phyloP scores from a whole-genome alignment of 2,113 vertebrate genomes.

The Laticauda colubrina region DNA sequence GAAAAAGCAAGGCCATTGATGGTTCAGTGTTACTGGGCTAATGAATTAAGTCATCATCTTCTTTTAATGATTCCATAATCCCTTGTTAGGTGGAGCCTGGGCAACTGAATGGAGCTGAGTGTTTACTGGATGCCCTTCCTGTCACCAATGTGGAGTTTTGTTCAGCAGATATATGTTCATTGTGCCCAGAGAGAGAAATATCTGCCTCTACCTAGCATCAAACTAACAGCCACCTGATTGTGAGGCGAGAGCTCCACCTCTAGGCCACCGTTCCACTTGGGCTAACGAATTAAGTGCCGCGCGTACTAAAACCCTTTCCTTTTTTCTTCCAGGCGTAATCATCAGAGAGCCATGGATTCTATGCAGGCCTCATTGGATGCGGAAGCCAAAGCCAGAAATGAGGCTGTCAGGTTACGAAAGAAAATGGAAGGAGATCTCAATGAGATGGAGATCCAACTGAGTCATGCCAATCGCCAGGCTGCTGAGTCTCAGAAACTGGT shows the following conservation, averaged over 20 bases:
- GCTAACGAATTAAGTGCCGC: background rate
- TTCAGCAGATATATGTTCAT: too few relatives aligned
- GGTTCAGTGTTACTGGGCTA: background rate
- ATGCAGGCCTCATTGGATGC: slow-evolving; percentile 87
- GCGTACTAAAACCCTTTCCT: background rate
- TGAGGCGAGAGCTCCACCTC: too few relatives aligned
- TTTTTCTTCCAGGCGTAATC: slow-evolving; percentile 74
- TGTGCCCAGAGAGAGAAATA: too few relatives aligned
- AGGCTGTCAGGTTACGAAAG: slow-evolving; percentile 88
- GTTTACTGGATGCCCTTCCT: too few relatives aligned
- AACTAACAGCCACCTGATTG: too few relatives aligned
- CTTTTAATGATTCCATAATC: too few relatives aligned
- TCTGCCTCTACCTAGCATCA: too few relatives aligned
- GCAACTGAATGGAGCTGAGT: too few relatives aligned
- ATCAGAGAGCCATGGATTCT: slow-evolving; percentile 87
- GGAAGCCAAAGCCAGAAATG: slow-evolving; percentile 84
- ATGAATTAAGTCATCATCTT: background rate
- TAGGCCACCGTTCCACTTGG: too few relatives aligned
- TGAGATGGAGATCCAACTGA: slow-evolving; percentile 91
- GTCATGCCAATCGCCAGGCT: slow-evolving; percentile 84
- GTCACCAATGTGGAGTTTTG: too few relatives aligned
- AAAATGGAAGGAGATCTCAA: slow-evolving; percentile 96
- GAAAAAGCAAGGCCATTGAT: background rate
- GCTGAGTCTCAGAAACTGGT: slow-evolving; percentile 82
- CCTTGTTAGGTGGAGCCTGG: too few relatives aligned